phyloP scores from a whole-genome alignment of 2,113 vertebrate species.

The Tympanuchus pallidicinctus region DNA sequence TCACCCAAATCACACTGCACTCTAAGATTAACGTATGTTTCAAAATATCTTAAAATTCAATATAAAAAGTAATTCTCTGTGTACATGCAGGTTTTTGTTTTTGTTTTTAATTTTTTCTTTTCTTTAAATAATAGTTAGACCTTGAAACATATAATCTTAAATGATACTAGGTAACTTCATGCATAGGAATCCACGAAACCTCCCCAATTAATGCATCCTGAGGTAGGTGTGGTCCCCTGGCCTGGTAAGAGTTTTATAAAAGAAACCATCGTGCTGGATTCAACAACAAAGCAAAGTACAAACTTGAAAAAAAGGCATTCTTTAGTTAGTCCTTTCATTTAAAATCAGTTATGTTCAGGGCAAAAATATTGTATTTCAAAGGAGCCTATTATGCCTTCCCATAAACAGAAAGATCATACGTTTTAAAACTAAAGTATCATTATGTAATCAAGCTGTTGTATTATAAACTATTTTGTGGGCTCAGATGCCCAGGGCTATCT shows the following conservation, averaged over 20 bases:
- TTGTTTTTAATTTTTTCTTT: neutral
- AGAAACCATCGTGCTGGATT: conserved; percentile 50
- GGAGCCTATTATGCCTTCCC: conserved; percentile 69
- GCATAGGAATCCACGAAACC: neutral
- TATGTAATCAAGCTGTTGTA: conserved; percentile 75
- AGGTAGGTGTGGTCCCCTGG: conserved; percentile 54
- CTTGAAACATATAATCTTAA: neutral
- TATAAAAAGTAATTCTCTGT: neutral
- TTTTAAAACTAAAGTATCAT: conserved; percentile 74
- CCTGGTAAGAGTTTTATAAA: conserved; percentile 33
- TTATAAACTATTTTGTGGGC: conserved; percentile 75
- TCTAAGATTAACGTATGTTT: neutral
- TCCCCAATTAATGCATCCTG: conserved; percentile 25
- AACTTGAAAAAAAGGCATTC: conserved; percentile 66
- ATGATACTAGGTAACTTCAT: conserved; percentile 47
- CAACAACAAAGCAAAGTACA: conserved; percentile 60
- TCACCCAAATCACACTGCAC: neutral
- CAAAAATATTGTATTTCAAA: conserved; percentile 74
- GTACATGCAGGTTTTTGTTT: accelerated
- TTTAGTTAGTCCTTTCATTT: conserved; percentile 71
- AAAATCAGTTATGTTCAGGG: conserved; percentile 72
- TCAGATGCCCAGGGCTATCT: conserved; percentile 72
- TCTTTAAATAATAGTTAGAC: neutral
- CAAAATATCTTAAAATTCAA: neutral
- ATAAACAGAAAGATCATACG: conserved; percentile 74